Conservation (phyloP, 2,888 invertebrate genomes). For the Eupithecia inturbata region DNA sequence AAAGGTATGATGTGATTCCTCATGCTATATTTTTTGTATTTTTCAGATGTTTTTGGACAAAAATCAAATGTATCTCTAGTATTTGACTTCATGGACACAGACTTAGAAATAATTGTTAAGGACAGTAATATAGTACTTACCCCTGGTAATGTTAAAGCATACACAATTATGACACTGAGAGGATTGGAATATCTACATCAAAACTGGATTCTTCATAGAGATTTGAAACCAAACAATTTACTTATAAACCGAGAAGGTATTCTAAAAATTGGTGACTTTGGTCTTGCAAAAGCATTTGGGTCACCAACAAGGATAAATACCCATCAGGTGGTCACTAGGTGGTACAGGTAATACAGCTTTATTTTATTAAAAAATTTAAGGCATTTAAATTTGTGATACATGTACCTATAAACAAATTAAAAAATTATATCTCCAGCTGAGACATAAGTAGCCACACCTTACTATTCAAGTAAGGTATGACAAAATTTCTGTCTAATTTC, state of each 20-base stretch:
- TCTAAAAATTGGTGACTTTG: conserved; percentile 99
- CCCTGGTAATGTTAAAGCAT: conserved; percentile 97
- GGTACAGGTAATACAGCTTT: conserved; percentile 88
- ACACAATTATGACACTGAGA: conserved; percentile 96
- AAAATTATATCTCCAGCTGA: not conserved
- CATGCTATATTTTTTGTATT: not conserved
- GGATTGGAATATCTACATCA: conserved; percentile 97
- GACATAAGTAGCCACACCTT: not conserved
- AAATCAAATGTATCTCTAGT: conserved; percentile 99
- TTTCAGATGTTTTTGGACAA: conserved; percentile 98
- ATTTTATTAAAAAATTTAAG: not conserved
- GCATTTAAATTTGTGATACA: not conserved
- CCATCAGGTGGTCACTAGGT: conserved; percentile 98
- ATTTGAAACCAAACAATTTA: conserved; percentile 99
- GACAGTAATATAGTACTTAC: conserved; percentile 94
- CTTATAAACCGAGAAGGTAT: conserved; percentile 96
- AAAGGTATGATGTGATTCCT: not conserved
- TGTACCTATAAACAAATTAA: not conserved
- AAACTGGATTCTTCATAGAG: conserved; percentile 98
- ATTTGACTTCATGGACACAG: conserved; percentile 99
- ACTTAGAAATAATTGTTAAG: conserved; percentile 97
- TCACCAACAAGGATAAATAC: conserved; percentile 98
- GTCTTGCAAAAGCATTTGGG: conserved; percentile 98
- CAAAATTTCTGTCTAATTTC: not conserved
- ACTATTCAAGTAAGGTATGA: not conserved